Evolutionary conservation across 2,888 invertebrate genomes (phyloP), one percentile per base, ranked within the genome.

Genomic region (Eurytoma adleriae): DNA sequence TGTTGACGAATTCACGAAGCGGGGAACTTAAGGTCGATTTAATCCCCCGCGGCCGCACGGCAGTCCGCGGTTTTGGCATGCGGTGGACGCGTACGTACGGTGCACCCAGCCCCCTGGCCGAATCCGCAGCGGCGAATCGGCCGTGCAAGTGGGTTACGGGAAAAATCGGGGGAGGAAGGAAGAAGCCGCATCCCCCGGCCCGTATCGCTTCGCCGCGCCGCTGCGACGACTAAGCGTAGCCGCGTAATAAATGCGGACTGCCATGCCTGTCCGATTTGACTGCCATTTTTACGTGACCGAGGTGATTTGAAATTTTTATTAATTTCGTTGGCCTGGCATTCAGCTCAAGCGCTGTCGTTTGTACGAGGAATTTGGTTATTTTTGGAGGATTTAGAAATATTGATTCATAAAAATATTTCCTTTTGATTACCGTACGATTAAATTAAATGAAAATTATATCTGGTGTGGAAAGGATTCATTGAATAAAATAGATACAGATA

Each of bases 1-100:
- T 64, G 40, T 12, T 3, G 5, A 12, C 40, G 18, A 54, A n/a
- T 16, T 54, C 54, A 16, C 54, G 13, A n/a, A 4, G 40, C 62
- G 48, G 59, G 16, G 27, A 78, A 83, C 82, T 82, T 83, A 79
- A 83, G 83, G 81, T 78, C 81, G 82, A 84, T 83, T 83, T 83
- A 83, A 84, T 80, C 74, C 81, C 76, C 74, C 74, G 61, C 73
- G 77, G 75, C 82, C 83, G 78, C 74, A 75, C 64, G 79, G 82
- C 84, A 84, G 84, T 84, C 83, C 84, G 83, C 82, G 78, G 57
- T 70, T 13, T 40, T 30, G 69, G 16, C 10, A 30, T 20, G 69
- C 48, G 68, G 68, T 2, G 27, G 18, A 30, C 30, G n/a, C 12
- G 56, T 2, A 30, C 30, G 4, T 30, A 30, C 30, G 30, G 30